Evolutionary conservation across 2,797 vertebrate species (phyloP).

Genomic region (Varecia variegata): DNA sequence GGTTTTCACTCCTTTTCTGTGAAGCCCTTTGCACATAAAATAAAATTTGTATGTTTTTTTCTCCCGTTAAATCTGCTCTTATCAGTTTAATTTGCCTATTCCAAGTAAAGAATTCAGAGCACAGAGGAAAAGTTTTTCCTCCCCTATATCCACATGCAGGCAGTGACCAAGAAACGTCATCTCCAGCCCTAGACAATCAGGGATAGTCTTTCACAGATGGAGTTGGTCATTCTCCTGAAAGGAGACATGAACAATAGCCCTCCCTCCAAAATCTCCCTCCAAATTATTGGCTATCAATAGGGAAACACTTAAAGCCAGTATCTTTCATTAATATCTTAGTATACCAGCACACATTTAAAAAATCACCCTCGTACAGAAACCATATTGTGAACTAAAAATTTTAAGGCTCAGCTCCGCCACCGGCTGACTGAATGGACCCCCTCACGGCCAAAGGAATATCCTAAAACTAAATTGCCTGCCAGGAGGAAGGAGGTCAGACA

Average conservation of each 20-base stretch:
- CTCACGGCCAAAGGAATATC: no score
- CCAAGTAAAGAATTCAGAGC: background rate
- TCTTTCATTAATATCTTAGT: background rate
- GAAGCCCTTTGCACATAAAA: background rate
- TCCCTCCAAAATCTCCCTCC: background rate
- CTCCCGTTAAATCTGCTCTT: background rate
- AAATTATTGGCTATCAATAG: background rate
- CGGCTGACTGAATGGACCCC: no score
- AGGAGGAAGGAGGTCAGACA: no score
- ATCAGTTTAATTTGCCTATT: background rate
- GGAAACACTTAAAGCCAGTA: background rate
- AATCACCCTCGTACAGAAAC: background rate
- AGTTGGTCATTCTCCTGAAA: background rate
- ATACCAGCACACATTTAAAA: background rate
- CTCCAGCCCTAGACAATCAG: background rate
- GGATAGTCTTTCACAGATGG: background rate
- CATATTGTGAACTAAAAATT: no score
- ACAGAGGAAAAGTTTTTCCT: background rate
- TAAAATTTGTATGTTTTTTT: background rate
- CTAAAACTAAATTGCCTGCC: no score
- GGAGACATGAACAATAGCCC: background rate
- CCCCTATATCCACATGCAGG: background rate
- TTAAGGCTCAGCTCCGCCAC: no score
- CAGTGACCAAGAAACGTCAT: background rate
- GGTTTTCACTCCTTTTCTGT: background rate